Conservation (phyloP, 2,797 vertebrate genomes). For the Acipenser oxyrinchus region DNA sequence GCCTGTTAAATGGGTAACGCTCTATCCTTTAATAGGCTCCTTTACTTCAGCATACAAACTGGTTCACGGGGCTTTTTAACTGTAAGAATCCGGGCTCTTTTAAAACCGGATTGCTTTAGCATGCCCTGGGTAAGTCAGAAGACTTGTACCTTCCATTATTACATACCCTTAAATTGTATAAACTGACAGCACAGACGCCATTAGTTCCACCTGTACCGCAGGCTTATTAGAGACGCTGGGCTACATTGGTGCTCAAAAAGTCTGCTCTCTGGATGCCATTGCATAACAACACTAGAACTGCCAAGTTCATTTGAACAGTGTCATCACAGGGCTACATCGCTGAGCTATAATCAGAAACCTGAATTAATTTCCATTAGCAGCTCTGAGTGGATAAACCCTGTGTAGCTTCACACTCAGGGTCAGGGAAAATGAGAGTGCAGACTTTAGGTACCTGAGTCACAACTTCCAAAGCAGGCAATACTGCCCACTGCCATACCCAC, state of each 20-base stretch:
- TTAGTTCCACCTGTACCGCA: not conserved
- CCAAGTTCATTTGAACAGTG: constrained; percentile 1
- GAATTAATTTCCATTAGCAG: not conserved
- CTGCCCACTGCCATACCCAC: not conserved
- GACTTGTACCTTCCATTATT: no score
- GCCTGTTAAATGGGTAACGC: not conserved
- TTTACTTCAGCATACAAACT: no score
- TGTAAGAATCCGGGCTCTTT: no score
- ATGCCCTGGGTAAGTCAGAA: no score
- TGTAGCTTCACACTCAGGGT: not conserved
- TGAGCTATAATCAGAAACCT: not conserved
- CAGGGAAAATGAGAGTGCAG: not conserved
- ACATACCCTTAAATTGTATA: no score
- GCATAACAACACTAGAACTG: not conserved
- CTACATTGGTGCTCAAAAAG: not conserved
- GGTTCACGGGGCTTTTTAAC: no score
- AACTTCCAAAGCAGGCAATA: not conserved
- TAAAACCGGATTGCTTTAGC: no score
- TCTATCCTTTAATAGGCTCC: no score
- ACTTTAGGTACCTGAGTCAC: constrained; percentile 1
- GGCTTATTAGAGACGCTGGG: not conserved
- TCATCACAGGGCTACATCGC: constrained; percentile 1
- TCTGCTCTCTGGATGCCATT: not conserved
- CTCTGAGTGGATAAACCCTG: not conserved
- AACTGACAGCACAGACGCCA: no score